Base-by-base conservation (phyloP, 1,140 invertebrate genomes). In the Manduca sexta region DNA sequence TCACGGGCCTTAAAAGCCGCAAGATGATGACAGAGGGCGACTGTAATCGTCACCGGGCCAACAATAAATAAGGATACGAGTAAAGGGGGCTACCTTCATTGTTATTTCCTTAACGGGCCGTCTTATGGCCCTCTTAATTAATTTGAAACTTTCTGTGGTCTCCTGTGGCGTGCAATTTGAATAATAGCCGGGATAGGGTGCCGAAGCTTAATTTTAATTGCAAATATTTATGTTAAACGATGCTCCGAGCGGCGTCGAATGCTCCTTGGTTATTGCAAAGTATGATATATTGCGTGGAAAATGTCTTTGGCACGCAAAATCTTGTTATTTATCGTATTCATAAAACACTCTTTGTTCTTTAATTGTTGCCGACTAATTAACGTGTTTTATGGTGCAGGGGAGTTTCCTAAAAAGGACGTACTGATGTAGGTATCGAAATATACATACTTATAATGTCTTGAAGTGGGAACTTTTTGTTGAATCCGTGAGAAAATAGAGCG, bases 41-140 rank as follows among this genome's bases (percentile, higher is more conserved):
- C 49, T 50, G 51, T 59, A 74, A 83, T 71, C 64, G 76, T 73
- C 65, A 70, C 77, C 76, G 52, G 59, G 67, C 54, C 69, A 60
- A 55, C 61, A 59, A 83, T 79, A 80, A 83, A 83, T 83, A 79
- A 73, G 74, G 70, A 69, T 64, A 58, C 68, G 54, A 66, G 60
- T 60, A 55, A 56, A 67, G 63, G 51, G 60, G 51, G 60, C 59
- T 47, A 64, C 60, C 60, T 53, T 51, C 63, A 81, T 81, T 80
- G 76, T 83, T 85, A 68, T 82, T 83, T 83, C 82, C 79, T 82
- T 80, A 82, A 83, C 79, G 74, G 73, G 70, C 70, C 79, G 74
- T 85, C 82, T 85, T 83, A 83, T 85, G 72, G 64, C 73, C 71
- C 78, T 78, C 79, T 85, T 83, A 85, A 85, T 85, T 85, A 85